Evolutionary conservation across 2,113 vertebrate genomes (phyloP).

Genomic region (Phrynocephalus versicolor): DNA sequence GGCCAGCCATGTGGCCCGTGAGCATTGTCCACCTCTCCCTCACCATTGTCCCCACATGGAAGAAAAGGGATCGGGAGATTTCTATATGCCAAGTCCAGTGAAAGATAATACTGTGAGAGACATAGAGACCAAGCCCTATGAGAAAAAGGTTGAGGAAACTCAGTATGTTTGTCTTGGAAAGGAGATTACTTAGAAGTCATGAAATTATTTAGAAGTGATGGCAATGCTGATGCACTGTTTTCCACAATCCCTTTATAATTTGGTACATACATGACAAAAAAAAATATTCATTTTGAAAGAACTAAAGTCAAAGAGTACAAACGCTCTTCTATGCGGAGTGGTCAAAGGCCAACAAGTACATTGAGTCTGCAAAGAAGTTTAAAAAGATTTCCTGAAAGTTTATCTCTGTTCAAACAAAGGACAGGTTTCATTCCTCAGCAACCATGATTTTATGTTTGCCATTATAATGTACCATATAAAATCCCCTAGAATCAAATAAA

Average conservation of each 20-base stretch:
- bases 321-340: not conserved
- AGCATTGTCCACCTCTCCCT: no score
- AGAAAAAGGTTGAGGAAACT: not conserved
- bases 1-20: no score
- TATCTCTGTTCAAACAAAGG: not conserved
- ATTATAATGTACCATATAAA: not conserved
- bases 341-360: not conserved
- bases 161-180: not conserved
- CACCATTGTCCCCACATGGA: no score
- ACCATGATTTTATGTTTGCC: not conserved
- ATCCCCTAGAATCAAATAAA: constrained; percentile 1
- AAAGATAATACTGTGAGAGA: not conserved
- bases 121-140: not conserved
- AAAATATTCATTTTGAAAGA: no score
- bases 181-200: no score
- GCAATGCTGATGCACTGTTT: no score
- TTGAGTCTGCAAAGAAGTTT: not conserved
- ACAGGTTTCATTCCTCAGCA: not conserved
- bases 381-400: not conserved
- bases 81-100: not conserved
- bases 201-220: no score
- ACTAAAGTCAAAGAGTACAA: not conserved
- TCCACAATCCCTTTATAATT: no score
- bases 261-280: no score
- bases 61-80: no score